phyloP scores from a whole-genome alignment of 2,113 vertebrate genomes.

The Erpornis zantholeuca region DNA sequence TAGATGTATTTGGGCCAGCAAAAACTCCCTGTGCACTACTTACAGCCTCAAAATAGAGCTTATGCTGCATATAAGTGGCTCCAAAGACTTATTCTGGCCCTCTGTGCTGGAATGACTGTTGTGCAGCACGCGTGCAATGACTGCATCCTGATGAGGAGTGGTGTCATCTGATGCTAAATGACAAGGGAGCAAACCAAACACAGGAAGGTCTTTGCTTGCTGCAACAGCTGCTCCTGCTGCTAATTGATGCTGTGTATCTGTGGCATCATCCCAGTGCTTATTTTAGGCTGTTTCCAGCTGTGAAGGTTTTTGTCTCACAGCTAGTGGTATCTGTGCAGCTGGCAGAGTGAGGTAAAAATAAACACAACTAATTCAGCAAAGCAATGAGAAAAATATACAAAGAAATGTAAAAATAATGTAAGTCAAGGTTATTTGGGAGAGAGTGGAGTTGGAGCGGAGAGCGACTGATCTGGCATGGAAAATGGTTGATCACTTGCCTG shows the following conservation, averaged over 20 bases:
- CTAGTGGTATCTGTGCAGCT: constrained; percentile 65
- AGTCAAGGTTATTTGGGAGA: constrained; percentile 36
- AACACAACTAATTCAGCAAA: constrained; percentile 44
- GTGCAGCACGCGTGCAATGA: neutral
- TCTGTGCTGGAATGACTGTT: neutral
- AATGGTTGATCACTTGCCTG: neutral
- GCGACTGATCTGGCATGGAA: neutral
- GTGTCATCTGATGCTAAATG: constrained; percentile 46
- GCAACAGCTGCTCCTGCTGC: constrained; percentile 50
- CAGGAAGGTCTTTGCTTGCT: constrained; percentile 55
- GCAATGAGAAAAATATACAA: constrained; percentile 8
- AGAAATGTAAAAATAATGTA: constrained; percentile 28
- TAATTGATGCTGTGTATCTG: constrained; percentile 58
- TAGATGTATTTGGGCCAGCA: neutral
- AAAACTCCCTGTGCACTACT: neutral
- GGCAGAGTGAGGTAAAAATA: constrained; percentile 52
- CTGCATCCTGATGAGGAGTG: constrained; percentile 27
- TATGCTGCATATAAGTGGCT: neutral
- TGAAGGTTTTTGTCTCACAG: constrained; percentile 62
- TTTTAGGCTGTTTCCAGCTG: constrained; percentile 66
- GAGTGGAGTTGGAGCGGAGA: neutral
- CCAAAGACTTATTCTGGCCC: neutral
- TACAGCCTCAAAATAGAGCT: constrained; percentile 14
- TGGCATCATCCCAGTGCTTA: constrained; percentile 52
- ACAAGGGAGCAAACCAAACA: constrained; percentile 37